A percentile compares a stretch with the other conserved stretches of the same genome.
phyloP scores from a whole-genome alignment of 2,888 invertebrate genomes.

The Patella caerulea region DNA sequence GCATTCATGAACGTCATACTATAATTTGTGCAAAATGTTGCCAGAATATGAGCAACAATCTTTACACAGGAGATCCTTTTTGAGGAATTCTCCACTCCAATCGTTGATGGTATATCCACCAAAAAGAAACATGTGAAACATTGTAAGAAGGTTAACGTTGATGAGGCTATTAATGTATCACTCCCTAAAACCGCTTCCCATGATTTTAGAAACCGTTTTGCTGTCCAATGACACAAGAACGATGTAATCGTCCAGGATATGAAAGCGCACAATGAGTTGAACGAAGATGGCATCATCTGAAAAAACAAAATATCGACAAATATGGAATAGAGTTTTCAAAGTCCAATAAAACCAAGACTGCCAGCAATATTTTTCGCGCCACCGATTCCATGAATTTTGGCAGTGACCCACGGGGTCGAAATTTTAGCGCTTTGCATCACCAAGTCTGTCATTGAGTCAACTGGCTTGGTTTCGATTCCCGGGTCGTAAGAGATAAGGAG shows the following conservation, averaged over 20 bases:
- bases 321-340: no score
- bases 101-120: background rate
- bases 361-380: no score
- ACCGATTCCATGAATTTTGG: no score
- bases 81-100: background rate
- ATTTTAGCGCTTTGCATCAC: no score
- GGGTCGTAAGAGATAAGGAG: no score
- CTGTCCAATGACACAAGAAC: background rate
- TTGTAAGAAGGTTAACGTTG: background rate
- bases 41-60: slow-evolving; percentile 31
- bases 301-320: background rate
- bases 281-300: background rate
- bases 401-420: no score
- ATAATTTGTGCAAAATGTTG: slow-evolving; percentile 42
- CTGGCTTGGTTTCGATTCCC: no score
- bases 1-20: slow-evolving; percentile 42
- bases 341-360: no score
- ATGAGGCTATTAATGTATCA: background rate
- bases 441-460: no score
- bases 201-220: background rate
- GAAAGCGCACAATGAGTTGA: background rate
- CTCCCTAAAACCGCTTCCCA: background rate
- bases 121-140: background rate
- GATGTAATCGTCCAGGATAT: background rate
- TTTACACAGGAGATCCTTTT: background rate